Percentiles rank a stretch among this genome's conserved stretches.
Conservation (phyloP, 2,888 invertebrate genomes). For the Vanessa cardui region DNA sequence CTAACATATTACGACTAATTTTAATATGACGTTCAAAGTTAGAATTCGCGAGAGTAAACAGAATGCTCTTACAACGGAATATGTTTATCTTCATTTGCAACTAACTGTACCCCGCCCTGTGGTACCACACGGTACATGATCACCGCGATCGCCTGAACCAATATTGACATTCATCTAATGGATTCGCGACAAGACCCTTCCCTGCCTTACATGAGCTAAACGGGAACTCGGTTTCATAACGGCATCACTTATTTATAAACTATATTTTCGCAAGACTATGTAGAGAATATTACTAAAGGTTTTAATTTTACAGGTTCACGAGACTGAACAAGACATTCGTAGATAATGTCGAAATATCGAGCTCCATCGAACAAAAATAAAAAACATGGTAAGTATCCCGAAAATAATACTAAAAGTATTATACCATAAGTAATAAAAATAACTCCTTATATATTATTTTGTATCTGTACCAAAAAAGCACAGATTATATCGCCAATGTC, state of each 20-base stretch:
- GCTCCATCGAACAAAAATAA: too few relatives aligned
- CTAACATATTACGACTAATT: too few relatives aligned
- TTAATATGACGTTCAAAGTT: not conserved
- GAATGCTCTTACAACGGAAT: not conserved
- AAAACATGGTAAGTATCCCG: too few relatives aligned
- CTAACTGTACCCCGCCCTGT: constrained; percentile 12
- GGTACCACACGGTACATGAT: constrained; percentile 14
- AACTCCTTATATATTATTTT: too few relatives aligned
- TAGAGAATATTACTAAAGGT: too few relatives aligned
- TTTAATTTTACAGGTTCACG: too few relatives aligned
- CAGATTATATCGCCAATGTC: too few relatives aligned
- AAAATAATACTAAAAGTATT: too few relatives aligned
- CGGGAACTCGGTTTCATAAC: constrained; percentile 5
- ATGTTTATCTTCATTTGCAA: constrained; percentile 16
- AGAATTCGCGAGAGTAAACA: not conserved
- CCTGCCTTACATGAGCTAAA: constrained; percentile 3
- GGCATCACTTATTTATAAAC: constrained; percentile 2
- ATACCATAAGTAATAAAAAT: too few relatives aligned
- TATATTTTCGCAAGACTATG: not conserved
- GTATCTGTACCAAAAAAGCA: too few relatives aligned
- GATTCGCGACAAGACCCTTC: constrained; percentile 49
- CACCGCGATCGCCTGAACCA: constrained; percentile 43
- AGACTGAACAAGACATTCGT: too few relatives aligned
- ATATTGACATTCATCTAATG: constrained; percentile 64
- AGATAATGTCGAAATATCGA: too few relatives aligned